Percentiles rank a stretch among this genome's conserved stretches.
Conservation (phyloP, 2,797 vertebrate genomes). For the Hipposideros larvatus region DNA sequence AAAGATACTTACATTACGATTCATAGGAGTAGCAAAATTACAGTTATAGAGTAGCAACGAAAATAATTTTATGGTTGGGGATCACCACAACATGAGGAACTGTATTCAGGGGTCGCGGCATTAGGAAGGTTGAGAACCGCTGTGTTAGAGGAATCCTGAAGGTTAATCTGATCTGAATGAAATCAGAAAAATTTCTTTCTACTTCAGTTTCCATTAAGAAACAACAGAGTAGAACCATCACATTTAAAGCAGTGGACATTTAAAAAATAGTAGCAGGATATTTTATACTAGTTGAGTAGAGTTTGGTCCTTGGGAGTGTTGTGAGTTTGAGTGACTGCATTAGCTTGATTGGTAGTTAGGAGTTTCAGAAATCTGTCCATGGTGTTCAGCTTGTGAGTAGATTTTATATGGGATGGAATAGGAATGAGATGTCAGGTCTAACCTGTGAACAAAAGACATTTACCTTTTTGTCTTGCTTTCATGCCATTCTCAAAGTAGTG, state of each 20-base stretch:
- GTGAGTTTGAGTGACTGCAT: neutral
- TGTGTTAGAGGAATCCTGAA: neutral
- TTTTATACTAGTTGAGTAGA: neutral
- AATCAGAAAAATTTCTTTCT: neutral
- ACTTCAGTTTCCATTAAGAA: slow-evolving; percentile 26
- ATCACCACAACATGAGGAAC: too few species aligned
- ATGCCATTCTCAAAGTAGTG: slow-evolving; percentile 51
- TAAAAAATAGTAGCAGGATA: neutral
- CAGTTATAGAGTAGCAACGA: too few species aligned
- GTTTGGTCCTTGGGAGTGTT: neutral
- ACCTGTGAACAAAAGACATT: neutral
- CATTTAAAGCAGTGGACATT: neutral
- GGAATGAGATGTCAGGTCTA: neutral
- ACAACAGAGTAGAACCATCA: neutral
- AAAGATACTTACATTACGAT: too few species aligned
- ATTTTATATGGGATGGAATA: neutral
- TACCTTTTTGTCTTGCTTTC: slow-evolving; percentile 41
- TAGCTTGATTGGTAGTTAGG: neutral
- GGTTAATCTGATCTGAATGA: slow-evolving; percentile 34
- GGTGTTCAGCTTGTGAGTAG: neutral
- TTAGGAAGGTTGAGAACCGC: too few species aligned
- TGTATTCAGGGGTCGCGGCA: too few species aligned
- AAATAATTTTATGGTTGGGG: too few species aligned
- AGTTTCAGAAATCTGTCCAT: neutral
- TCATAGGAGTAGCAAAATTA: too few species aligned